These are phyloP conservation scores for Zygaena filipendulae DNA, from an alignment of 2,888 invertebrate genomes.

Conservation along the genomic window DNA sequence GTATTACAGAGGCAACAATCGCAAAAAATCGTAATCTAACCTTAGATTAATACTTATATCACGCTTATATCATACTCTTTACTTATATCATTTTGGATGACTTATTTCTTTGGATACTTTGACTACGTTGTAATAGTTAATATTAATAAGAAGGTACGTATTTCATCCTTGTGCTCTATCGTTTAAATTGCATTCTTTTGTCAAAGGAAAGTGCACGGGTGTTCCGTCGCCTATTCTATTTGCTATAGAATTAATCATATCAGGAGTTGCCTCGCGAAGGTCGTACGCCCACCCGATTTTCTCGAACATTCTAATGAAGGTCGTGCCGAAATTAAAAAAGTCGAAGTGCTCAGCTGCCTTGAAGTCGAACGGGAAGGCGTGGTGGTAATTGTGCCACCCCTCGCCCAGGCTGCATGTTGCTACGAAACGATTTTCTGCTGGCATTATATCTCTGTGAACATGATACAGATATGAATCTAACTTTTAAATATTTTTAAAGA, in stretches of 20 bases:
- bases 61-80: no score
- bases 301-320: slow-evolving; percentile 42
- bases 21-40: no score
- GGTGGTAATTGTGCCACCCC: slow-evolving; percentile 85
- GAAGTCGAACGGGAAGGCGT: slow-evolving; percentile 77
- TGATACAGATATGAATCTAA: no score
- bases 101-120: slow-evolving; percentile 18
- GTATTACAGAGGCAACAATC: no score
- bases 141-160: slow-evolving; percentile 16
- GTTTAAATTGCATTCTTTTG: slow-evolving; percentile 9
- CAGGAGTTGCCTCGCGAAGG: slow-evolving; percentile 44
- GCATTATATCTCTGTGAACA: slow-evolving; percentile 67
- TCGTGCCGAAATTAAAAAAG: slow-evolving; percentile 44
- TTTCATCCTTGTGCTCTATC: slow-evolving; percentile 20
- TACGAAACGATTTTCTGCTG: slow-evolving; percentile 73
- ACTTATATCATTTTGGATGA: no score
- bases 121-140: slow-evolving; percentile 21
- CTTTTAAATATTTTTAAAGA: no score
- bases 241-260: slow-evolving; percentile 49
- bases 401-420: slow-evolving; percentile 70
- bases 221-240: slow-evolving; percentile 54
- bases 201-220: slow-evolving; percentile 39
- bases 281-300: slow-evolving; percentile 57
- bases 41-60: no score
- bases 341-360: slow-evolving; percentile 68